Evolutionary conservation across 1,140 invertebrate genomes (phyloP), one percentile per base, ranked within the genome.

Genomic region (Drosophila repletoides): DNA sequence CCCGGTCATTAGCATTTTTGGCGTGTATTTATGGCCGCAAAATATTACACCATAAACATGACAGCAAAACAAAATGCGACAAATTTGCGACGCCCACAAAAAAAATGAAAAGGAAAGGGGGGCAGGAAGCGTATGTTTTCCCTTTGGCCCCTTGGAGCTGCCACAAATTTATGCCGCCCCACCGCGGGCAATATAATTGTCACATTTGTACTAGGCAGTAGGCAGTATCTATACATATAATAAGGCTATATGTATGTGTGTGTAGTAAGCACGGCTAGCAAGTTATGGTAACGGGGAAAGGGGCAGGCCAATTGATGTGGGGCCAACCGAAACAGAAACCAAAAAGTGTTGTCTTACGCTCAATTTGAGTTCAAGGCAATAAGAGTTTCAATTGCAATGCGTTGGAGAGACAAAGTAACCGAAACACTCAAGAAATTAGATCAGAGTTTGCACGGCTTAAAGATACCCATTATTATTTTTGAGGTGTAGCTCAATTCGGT

Each of bases 1-100:
- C 49, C 46, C 53, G 67, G 81, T 86, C 81, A 86, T 86, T 86
- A 86, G 76, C 80, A 86, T 86, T 86, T 84, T 84, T 40, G 72
- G 76, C 77, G 79, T 74, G 74, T 80, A 87, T 86, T 86, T 86
- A 86, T 80, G 81, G 75, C 67, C 64, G 65, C 59, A 80, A 76
- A 80, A 87, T 80, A 83, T 84, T 79, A 76, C 81, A 81, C 80
- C 80, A 84, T 84, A 86, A 86, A 84, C 75, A 75, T 68, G 79
- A 70, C 69, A 83, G 71, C 73, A 76, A 83, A 83, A 77, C 71
- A 84, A 84, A 84, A 79, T 84, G 79, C 79, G 79, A 84, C 79
- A 84, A 84, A 84, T 84, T 84, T 83, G 74, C 74, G 74, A 69
- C 70, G 51, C 60, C 66, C 34, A 45, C 56, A 56, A 65, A 49